Conservation (phyloP, 2,888 invertebrate genomes). For the Hypomecis atomaria region DNA sequence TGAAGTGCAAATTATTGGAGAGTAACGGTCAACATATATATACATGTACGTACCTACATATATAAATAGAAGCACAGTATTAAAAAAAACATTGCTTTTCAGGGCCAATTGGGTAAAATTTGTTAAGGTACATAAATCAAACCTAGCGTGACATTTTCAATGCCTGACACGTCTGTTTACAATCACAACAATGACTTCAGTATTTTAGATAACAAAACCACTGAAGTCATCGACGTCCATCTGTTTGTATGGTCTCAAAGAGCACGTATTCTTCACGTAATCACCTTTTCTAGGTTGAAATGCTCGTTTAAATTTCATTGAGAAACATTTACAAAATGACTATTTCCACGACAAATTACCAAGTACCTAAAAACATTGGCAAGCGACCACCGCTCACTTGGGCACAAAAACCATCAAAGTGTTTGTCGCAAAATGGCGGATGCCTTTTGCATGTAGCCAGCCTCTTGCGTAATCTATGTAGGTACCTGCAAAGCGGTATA, state of each 20-base stretch:
- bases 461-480: constrained; percentile 63
- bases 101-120: no score
- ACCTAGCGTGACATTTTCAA: background rate
- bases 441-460: constrained; percentile 59
- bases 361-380: constrained; percentile 51
- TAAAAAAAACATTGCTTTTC: no score
- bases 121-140: no score
- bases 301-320: constrained; percentile 46
- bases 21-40: no score
- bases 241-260: constrained; percentile 33
- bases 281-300: constrained; percentile 45
- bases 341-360: constrained; percentile 52
- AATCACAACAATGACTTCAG: background rate
- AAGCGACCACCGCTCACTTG: constrained; percentile 67
- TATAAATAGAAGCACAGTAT: no score
- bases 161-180: background rate
- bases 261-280: constrained; percentile 44
- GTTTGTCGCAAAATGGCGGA: constrained; percentile 77
- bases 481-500: constrained; percentile 50
- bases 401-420: constrained; percentile 67
- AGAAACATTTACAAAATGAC: constrained; percentile 51
- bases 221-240: constrained; percentile 34
- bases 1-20: no score
- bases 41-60: no score
- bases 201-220: constrained; percentile 4